phyloP scores from a whole-genome alignment of 1,140 invertebrate species.

The Muscidifurax raptorellus region DNA sequence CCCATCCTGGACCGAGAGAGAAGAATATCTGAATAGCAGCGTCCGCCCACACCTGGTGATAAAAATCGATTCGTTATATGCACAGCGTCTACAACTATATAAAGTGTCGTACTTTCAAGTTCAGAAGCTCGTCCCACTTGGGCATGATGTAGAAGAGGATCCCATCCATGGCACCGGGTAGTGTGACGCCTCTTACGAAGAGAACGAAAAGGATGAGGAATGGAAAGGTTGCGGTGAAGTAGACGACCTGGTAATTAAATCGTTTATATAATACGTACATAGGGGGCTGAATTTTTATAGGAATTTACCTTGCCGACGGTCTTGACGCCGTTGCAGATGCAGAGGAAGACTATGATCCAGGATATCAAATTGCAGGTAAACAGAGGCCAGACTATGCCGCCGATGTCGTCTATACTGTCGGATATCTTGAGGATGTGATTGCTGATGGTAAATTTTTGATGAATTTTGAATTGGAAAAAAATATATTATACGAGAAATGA shows the following conservation, averaged over 20 bases:
- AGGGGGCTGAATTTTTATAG: too few relatives aligned
- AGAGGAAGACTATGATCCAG: slow-evolving; percentile 88
- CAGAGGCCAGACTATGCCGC: slow-evolving; percentile 84
- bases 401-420: slow-evolving; percentile 80
- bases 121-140: slow-evolving; percentile 84
- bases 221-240: slow-evolving; percentile 91
- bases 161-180: slow-evolving; percentile 86
- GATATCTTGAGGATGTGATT: slow-evolving; percentile 83
- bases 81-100: neutral
- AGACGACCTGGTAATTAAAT: slow-evolving; percentile 80
- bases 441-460: too few relatives aligned
- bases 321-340: slow-evolving; percentile 88
- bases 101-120: slow-evolving; percentile 75
- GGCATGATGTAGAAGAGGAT: slow-evolving; percentile 90
- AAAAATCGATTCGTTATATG: neutral
- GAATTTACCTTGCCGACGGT: slow-evolving; percentile 80
- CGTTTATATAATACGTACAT: too few relatives aligned
- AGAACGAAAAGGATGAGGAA: slow-evolving; percentile 86
- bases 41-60: slow-evolving; percentile 90
- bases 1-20: slow-evolving; percentile 93
- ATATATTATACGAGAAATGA: too few relatives aligned
- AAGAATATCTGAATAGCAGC: slow-evolving; percentile 95
- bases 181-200: slow-evolving; percentile 84
- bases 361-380: slow-evolving; percentile 81
- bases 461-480: too few relatives aligned